These are phyloP conservation scores for Calosoma granatense DNA, from an alignment of 1,140 invertebrate genomes.

Conservation along the genomic window DNA sequence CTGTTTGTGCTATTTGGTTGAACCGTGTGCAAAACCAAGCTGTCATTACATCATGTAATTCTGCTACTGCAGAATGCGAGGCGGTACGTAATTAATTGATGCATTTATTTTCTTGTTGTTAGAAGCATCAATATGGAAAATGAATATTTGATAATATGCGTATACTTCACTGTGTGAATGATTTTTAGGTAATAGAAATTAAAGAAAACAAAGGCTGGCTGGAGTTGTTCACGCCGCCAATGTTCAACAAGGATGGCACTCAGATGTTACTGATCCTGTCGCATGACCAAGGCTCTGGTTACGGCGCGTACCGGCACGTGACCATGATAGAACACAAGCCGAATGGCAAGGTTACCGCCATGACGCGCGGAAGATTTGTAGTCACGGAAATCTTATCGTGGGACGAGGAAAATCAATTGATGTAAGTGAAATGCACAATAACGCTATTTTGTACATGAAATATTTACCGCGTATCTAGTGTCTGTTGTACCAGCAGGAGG, in stretches of 20 bases:
- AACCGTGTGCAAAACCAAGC: constrained; percentile 71
- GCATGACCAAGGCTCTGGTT: constrained; percentile 37
- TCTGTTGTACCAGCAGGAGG: too few species aligned
- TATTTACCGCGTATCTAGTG: too few species aligned
- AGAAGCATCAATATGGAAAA: neutral
- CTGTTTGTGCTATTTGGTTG: constrained; percentile 69
- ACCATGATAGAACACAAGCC: constrained; percentile 38
- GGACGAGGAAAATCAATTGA: constrained; percentile 52
- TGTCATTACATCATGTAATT: constrained; percentile 23
- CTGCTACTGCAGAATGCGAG: constrained; percentile 16
- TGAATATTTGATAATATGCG: constrained; percentile 5
- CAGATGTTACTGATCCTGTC: constrained; percentile 51
- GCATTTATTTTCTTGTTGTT: neutral
- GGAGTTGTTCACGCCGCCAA: constrained; percentile 47
- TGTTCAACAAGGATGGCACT: constrained; percentile 42
- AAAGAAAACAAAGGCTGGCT: constrained; percentile 57
- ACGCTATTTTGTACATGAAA: constrained; percentile 1
- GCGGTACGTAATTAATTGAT: constrained; percentile 18
- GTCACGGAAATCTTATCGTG: constrained; percentile 71
- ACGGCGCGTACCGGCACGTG: constrained; percentile 56
- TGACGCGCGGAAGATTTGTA: constrained; percentile 64
- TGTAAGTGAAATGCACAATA: too few species aligned
- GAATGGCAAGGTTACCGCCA: constrained; percentile 14
- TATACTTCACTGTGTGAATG: neutral
- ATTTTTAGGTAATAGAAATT: constrained; percentile 28